Percentiles rank a stretch among this genome's conserved stretches.
Evolutionary conservation across 2,888 invertebrate genomes (phyloP).

Genomic region (Lycocerus yunnanus): DNA sequence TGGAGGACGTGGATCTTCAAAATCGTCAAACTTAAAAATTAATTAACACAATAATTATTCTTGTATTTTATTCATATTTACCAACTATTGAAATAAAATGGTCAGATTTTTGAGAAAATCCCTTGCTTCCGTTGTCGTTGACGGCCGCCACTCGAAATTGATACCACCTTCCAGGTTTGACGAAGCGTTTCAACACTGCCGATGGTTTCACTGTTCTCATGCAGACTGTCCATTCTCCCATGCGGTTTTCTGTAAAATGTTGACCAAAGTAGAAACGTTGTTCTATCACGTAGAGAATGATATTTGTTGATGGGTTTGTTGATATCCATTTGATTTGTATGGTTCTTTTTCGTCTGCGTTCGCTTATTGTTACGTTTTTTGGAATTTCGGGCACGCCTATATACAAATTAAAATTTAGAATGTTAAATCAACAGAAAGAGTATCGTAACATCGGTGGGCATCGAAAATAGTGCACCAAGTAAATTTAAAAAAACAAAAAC

Average conservation of each 20-base stretch:
- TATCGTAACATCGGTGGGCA: too few species aligned
- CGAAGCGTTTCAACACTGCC: conserved; percentile 59
- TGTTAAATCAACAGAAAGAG: too few species aligned
- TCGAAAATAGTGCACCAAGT: too few species aligned
- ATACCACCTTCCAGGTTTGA: conserved; percentile 77
- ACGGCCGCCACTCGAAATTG: conserved; percentile 79
- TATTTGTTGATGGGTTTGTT: conserved; percentile 39
- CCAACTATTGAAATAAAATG: conserved; percentile 63
- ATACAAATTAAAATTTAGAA: too few species aligned
- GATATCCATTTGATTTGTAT: conserved; percentile 54
- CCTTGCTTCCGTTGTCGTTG: conserved; percentile 71
- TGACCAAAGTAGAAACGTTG: conserved; percentile 73
- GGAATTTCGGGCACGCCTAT: conserved; percentile 68
- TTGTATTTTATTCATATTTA: conserved; percentile 32
- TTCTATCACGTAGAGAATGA: conserved; percentile 65
- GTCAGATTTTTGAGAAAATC: conserved; percentile 67
- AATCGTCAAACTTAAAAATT: conserved; percentile 1
- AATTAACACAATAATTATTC: conserved; percentile 1
- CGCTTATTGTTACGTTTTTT: conserved; percentile 62
- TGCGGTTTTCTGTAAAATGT: conserved; percentile 65
- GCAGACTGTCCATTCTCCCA: conserved; percentile 69
- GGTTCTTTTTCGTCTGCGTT: conserved; percentile 59
- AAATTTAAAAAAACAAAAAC: background rate
- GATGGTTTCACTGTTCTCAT: conserved; percentile 60
- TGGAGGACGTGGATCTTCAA: conserved; percentile 63